Conservation (phyloP, 2,797 vertebrate species). For the Danionella dracula region DNA sequence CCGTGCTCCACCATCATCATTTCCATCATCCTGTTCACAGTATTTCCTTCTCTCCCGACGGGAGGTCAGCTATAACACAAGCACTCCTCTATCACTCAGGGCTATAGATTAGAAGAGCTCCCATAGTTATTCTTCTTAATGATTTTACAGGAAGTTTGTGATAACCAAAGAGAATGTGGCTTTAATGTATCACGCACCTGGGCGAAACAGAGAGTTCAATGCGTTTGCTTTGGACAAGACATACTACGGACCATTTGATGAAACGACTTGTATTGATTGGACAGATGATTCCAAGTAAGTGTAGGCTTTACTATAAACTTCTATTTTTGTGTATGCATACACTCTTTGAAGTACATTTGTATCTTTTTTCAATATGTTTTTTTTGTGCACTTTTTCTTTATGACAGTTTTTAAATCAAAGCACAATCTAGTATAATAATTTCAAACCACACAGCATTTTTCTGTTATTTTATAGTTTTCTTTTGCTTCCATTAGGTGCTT, state of each 20-base stretch:
- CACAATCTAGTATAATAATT: too few species aligned
- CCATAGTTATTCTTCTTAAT: too few species aligned
- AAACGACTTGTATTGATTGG: constrained; percentile 97
- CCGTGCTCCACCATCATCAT: constrained; percentile 84
- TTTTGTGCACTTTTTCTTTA: too few species aligned
- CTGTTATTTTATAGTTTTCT: neutral
- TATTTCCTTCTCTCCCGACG: constrained; percentile 87
- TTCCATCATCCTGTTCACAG: constrained; percentile 88
- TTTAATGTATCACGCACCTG: constrained; percentile 90
- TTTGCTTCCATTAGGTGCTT: constrained; percentile 76
- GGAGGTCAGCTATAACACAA: constrained; percentile 68
- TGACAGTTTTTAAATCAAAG: too few species aligned
- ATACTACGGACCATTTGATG: constrained; percentile 91
- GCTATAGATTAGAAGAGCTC: too few species aligned
- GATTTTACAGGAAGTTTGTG: constrained; percentile 81
- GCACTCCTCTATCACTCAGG: neutral
- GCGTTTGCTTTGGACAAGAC: constrained; percentile 93
- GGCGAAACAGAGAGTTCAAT: constrained; percentile 85
- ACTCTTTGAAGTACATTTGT: too few species aligned
- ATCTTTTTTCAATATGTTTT: too few species aligned
- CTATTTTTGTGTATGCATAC: too few species aligned
- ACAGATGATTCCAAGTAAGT: constrained; percentile 88
- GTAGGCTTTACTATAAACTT: too few species aligned
- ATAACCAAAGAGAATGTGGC: constrained; percentile 88
- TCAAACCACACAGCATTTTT: too few species aligned